These are phyloP conservation scores for Hirundo rustica DNA, from an alignment of 2,797 vertebrate species.

Conservation along the genomic window DNA sequence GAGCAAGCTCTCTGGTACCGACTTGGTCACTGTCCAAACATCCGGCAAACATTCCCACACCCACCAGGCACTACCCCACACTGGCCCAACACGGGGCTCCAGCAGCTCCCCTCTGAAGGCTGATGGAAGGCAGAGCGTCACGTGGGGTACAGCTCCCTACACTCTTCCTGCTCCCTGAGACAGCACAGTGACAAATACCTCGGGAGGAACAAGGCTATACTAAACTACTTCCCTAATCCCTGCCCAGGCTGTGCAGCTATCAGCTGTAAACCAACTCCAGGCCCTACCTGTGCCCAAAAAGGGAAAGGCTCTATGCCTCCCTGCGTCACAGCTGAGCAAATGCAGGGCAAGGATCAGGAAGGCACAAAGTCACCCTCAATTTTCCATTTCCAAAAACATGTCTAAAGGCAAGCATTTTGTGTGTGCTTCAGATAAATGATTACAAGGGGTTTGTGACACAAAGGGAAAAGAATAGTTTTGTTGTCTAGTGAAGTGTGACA, in stretches of 20 bases:
- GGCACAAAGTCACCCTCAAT: accelerated
- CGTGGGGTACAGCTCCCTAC: background rate
- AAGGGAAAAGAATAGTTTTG: conserved; percentile 18
- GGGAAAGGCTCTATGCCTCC: background rate
- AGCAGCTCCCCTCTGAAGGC: background rate
- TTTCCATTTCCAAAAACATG: background rate
- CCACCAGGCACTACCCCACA: background rate
- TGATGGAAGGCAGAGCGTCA: background rate
- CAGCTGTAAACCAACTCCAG: background rate
- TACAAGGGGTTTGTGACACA: conserved; percentile 26
- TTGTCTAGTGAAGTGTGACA: background rate
- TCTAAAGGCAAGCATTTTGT: background rate
- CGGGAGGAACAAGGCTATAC: background rate
- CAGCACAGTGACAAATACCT: background rate
- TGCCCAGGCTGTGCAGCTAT: background rate
- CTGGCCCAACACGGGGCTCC: accelerated
- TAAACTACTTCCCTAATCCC: background rate
- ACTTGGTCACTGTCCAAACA: background rate
- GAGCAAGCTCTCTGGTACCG: background rate
- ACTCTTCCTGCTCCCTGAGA: background rate
- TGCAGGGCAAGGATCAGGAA: conserved; percentile 1
- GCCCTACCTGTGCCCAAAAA: background rate
- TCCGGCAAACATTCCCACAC: background rate
- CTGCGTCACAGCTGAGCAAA: background rate
- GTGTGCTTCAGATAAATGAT: background rate